Base-by-base conservation (phyloP, 2,888 invertebrate species). In the Parochlus steinenii region DNA sequence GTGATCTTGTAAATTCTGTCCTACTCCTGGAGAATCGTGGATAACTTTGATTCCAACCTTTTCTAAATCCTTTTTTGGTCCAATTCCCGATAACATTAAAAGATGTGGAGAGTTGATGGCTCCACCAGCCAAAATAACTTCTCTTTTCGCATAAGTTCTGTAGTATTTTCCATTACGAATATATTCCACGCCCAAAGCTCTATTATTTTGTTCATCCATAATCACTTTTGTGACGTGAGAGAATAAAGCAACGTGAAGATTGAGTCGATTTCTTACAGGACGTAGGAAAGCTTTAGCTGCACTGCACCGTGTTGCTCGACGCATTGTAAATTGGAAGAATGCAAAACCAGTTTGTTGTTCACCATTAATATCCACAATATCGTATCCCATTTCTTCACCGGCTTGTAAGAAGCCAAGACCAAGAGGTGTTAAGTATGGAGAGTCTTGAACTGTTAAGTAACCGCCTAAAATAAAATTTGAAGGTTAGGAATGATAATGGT, bases 311-410 rank as follows among this genome's bases (percentile, higher is more conserved):
- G 81, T 70, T 0, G 79, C 87, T 37, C 86, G 63, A 38, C 87
- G 62, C 71, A 87, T 83, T n/a, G 86, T 89, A 51, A 73, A 85
- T 56, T 89, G 89, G 48, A 75, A 87, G 50, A 86, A 74, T 2
- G 76, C 75, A 50, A 80, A 86, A 6, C 86, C 89, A 0, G 87
- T 85, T 54, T 89, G 89, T 46, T 80, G 70, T 1, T 67, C 78
- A 0, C 86, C 87, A 51, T 90, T 90, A 1, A 85, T 68, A 55
- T 90, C 90, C 1, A 77, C 54, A 37, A 85, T 71, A 38, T 85
- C 81, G 57, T 87, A 89, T 16, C 87, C 87, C 78, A 86, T 80
- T 56, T 89, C 87, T 53, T 83, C 75, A n/a, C 80, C 87, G 0
- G 86, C 87, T 62, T 87, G 80, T 2, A 89, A 57, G 47, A 87